Conservation (phyloP, 1,140 invertebrate genomes). For the Oedothorax gibbosus region DNA sequence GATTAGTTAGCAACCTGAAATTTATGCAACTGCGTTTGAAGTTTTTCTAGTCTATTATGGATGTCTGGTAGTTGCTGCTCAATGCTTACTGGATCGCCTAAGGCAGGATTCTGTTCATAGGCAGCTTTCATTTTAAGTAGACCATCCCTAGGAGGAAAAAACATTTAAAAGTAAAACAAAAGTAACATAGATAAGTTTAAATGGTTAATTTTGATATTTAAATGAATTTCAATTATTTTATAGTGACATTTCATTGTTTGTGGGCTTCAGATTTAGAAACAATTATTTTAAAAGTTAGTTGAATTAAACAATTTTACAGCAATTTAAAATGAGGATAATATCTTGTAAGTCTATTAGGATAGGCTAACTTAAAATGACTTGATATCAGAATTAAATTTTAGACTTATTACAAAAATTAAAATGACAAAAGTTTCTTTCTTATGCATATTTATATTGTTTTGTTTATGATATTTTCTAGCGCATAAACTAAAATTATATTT, state of each 20-base stretch:
- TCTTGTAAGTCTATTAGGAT: too few relatives aligned
- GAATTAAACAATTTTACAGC: background rate
- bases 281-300: constrained; percentile 5
- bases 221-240: background rate
- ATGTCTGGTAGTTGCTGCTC: constrained; percentile 96
- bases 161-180: background rate
- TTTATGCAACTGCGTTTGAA: constrained; percentile 82
- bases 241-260: background rate
- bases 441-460: too few relatives aligned
- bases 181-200: background rate
- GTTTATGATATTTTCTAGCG: too few relatives aligned
- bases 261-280: background rate
- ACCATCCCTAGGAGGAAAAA: constrained; percentile 79
- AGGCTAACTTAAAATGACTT: too few relatives aligned
- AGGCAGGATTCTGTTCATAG: constrained; percentile 92
- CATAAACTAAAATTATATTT: too few relatives aligned
- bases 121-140: constrained; percentile 99
- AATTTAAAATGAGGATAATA: too few relatives aligned
- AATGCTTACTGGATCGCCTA: constrained; percentile 95
- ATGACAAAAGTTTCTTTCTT: too few relatives aligned
- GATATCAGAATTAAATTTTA: too few relatives aligned
- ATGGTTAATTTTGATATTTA: too few relatives aligned
- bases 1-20: constrained; percentile 72
- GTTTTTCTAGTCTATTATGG: constrained; percentile 89
- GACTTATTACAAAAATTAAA: too few relatives aligned